Base-by-base conservation (phyloP, 37 sponge, comb jelly and placozoan species). In the Tethya wilhelma region DNA sequence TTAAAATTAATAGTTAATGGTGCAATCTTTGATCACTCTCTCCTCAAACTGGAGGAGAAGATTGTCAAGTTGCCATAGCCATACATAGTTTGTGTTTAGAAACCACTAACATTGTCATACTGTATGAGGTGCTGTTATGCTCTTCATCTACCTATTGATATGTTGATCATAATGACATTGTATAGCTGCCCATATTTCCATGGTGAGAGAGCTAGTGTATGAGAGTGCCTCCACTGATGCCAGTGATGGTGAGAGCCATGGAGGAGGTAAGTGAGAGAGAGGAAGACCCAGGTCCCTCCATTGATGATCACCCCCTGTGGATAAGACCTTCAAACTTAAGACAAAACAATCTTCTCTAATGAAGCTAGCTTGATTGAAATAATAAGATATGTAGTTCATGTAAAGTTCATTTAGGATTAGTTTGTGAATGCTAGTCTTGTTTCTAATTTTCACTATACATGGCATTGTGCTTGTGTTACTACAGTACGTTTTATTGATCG, bases 131-230 rank as follows among this genome's bases (percentile, higher is more conserved):
- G n/a, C n/a, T n/a, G n/a, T n/a, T n/a, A n/a, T n/a, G n/a, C n/a
- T n/a, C n/a, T n/a, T n/a, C n/a, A n/a, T n/a, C n/a, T 75, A 22
- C 31, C 58, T 38, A 3, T 56, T 5, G 3, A n/a, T 4, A 5
- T 49, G 37, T 49, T 56, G 2, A 9, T 38, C 2, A 3, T 56
- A 14, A 6, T n/a, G n/a, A n/a, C n/a, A n/a, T n/a, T n/a, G n/a
- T n/a, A n/a, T n/a, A n/a, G n/a, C n/a, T n/a, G 42, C 2, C 2
- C 36, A 29, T 59, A 20, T 46, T 28, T 11, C 36, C 11, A 11
- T 58, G 91, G 95, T 91, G 43, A 88, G 89, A 25, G 91, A 90
- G 64, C 80, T 85, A 29, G 76, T 79, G 40, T 90, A 76, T 75
- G 89, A 91, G 57, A 82, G 58, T 65, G 72, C 38, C 5, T 94